Evolutionary conservation across 2,888 invertebrate species (phyloP), one percentile per base, ranked within the genome.

Genomic region (Argyra leucocephala): DNA sequence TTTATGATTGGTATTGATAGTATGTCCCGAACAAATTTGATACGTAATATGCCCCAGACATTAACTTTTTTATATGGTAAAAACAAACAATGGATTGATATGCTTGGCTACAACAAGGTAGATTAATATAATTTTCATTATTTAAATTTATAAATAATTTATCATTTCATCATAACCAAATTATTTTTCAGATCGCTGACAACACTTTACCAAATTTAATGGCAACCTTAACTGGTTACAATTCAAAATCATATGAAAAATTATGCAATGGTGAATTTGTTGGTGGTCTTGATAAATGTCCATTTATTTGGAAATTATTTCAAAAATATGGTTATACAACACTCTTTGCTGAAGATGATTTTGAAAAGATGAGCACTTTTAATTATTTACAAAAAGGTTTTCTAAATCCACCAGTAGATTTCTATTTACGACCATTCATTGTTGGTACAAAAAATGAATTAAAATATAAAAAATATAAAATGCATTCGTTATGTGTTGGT

Each of bases 181-280:
- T n/a, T n/a, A 31, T 22, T 26, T 65, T 66, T 22, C 73, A 90
- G 83, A 83, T 90, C 66, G 91, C 85, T 0, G 93, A 93, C 72
- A 93, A 94, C 72, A 93, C 93, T 0, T 91, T 89, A 75, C 91
- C 93, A 0, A 95, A 95, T 77, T 76, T 94, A 64, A 87, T 92
- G 82, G 90, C 92, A 0, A 82, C 89, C 63, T 80, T 90, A 3
- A 86, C 88, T 0, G 93, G 93, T 0, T 81, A 84, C 68, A 83
- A 77, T 61, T 74, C 76, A 21, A 71, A 75, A 2, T 69, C 80
- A 23, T 78, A 85, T n/a, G 81, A 83, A 65, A 70, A 74, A 4
- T 72, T 81, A 57, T 82, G 83, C 67, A 76, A 81, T 57, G 82
- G 83, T 18, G 75, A 77, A 18, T 71, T 73, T 10, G 73, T 76